phyloP scores from a whole-genome alignment of 1,140 invertebrate genomes.

The Octopus bimaculoides region DNA sequence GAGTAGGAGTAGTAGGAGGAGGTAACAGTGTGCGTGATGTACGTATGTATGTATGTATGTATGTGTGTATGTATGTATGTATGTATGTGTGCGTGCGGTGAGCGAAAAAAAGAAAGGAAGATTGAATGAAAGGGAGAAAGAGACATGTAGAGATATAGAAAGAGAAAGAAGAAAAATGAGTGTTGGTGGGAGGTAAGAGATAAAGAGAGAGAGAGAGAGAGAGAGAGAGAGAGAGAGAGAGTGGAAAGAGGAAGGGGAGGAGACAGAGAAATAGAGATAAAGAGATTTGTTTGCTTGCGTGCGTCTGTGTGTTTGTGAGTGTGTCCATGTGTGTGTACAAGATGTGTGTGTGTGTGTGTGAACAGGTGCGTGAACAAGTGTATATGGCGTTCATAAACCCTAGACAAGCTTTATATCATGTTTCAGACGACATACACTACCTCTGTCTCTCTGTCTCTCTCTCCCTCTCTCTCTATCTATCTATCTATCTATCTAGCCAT shows the following conservation, averaged over 20 bases:
- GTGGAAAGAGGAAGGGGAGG: neutral
- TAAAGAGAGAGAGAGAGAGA: neutral
- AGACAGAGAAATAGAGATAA: neutral
- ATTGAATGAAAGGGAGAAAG: neutral
- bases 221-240: slow-evolving; percentile 2
- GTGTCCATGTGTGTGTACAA: neutral
- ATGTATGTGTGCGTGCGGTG: neutral
- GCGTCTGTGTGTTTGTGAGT: neutral
- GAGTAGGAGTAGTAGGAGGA: too few relatives aligned
- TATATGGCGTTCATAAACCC: neutral
- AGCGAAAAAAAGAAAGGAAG: slow-evolving; percentile 13
- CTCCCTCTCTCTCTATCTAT: too few relatives aligned
- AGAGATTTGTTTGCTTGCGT: neutral
- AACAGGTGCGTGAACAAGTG: neutral
- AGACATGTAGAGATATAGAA: too few relatives aligned
- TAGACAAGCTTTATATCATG: too few relatives aligned
- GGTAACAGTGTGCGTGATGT: too few relatives aligned
- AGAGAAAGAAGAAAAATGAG: neutral
- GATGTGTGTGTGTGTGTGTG: neutral
- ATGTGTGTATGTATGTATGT: neutral
- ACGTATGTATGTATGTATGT: neutral
- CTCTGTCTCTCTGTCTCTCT: too few relatives aligned
- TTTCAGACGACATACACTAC: too few relatives aligned
- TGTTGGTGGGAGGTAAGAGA: neutral
- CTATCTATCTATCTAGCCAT: too few relatives aligned